These are phyloP conservation scores for Stictocephala bisonia DNA, from an alignment of 2,888 invertebrate genomes.

Conservation along the genomic window DNA sequence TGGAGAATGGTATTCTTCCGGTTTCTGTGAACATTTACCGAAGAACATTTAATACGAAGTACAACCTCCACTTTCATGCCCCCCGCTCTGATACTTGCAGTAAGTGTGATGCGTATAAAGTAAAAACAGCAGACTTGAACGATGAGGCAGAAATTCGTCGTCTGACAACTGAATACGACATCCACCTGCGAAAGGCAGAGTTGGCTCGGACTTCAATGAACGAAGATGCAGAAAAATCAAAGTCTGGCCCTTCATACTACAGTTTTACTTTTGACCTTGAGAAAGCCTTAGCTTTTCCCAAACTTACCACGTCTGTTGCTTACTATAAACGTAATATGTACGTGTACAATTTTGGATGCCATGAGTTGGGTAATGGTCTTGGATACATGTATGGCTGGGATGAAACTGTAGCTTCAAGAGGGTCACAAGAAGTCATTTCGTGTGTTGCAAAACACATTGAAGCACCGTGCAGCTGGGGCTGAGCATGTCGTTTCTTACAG, in stretches of 20 bases:
- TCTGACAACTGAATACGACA: neutral
- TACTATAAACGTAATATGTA: slow-evolving; percentile 39
- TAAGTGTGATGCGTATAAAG: neutral
- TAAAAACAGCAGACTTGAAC: neutral
- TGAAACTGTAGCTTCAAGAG: slow-evolving; percentile 40
- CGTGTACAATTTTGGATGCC: slow-evolving; percentile 39
- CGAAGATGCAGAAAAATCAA: neutral
- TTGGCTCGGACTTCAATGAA: neutral
- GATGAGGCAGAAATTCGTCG: neutral
- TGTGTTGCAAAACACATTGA: slow-evolving; percentile 33
- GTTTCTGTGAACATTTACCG: no score
- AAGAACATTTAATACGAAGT: neutral
- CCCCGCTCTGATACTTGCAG: neutral
- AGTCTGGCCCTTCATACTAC: neutral
- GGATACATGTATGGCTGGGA: slow-evolving; percentile 43
- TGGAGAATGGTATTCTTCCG: neutral
- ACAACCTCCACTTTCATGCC: slow-evolving; percentile 16
- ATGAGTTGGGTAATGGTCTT: slow-evolving; percentile 18
- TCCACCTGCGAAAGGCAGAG: neutral
- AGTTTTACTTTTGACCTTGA: slow-evolving; percentile 26
- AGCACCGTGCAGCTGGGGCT: slow-evolving; percentile 1
- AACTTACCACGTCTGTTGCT: slow-evolving; percentile 30
- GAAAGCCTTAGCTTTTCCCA: slow-evolving; percentile 37
- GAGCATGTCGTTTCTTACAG: slow-evolving; percentile 42
- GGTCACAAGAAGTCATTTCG: slow-evolving; percentile 32